These are phyloP conservation scores for Plutomurus gul DNA, from an alignment of 1,140 invertebrate species.

Conservation along the genomic window DNA sequence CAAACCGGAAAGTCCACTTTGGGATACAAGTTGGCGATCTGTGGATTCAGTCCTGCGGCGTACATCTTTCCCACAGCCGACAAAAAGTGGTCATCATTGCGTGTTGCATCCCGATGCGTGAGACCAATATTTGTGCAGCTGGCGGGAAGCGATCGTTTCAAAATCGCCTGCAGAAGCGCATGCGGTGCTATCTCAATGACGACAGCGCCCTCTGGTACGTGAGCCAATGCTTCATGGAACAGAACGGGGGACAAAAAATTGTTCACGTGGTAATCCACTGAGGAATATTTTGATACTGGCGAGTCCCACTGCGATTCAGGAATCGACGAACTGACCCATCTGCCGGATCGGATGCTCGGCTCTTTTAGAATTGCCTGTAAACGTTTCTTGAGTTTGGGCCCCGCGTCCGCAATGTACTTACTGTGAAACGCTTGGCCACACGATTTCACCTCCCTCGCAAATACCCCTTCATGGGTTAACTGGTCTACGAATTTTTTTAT, in stretches of 20 bases:
- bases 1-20: constrained; percentile 37
- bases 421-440: constrained; percentile 28
- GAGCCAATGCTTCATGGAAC: constrained; percentile 78
- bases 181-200: constrained; percentile 84
- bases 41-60: constrained; percentile 9
- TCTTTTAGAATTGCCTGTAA: constrained; percentile 61
- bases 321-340: constrained; percentile 91
- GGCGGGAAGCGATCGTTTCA: constrained; percentile 65
- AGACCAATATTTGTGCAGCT: constrained; percentile 73
- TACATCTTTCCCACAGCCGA: constrained; percentile 64
- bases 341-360: constrained; percentile 74
- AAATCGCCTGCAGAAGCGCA: constrained; percentile 70
- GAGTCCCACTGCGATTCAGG: constrained; percentile 79
- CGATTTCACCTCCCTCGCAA: constrained; percentile 21
- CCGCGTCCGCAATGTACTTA: constrained; percentile 64
- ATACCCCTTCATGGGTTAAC: constrained; percentile 21
- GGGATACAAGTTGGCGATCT: constrained; percentile 33
- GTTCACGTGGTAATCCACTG: constrained; percentile 81
- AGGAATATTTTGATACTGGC: constrained; percentile 80
- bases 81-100: constrained; percentile 73
- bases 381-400: constrained; percentile 56
- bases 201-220: constrained; percentile 78
- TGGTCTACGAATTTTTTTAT: constrained; percentile 57
- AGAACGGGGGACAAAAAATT: constrained; percentile 71
- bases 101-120: constrained; percentile 73